Evolutionary conservation across 1,140 invertebrate genomes (phyloP).

Genomic region (Diorhabda sublineata): DNA sequence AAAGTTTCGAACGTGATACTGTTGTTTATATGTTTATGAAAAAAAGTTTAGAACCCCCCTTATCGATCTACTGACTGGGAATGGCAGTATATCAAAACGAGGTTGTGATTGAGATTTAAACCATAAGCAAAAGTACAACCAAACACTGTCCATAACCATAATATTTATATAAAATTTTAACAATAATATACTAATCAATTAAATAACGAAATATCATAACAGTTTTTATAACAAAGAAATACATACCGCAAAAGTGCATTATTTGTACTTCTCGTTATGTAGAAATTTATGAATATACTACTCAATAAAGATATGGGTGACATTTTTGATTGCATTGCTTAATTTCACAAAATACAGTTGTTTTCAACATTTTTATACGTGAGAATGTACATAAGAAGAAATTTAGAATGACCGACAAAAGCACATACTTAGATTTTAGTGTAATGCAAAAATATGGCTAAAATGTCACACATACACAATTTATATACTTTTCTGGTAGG

Average conservation of each 20-base stretch:
- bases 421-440: slow-evolving; percentile 27
- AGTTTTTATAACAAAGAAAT: slow-evolving; percentile 30
- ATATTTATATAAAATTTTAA: slow-evolving; percentile 46
- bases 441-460: slow-evolving; percentile 32
- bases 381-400: slow-evolving; percentile 12
- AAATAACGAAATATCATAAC: slow-evolving; percentile 34
- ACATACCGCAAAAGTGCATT: slow-evolving; percentile 13
- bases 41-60: slow-evolving; percentile 3
- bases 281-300: slow-evolving; percentile 21
- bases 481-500: slow-evolving; percentile 42
- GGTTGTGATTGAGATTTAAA: slow-evolving; percentile 14
- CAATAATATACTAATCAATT: slow-evolving; percentile 41
- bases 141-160: slow-evolving; percentile 36
- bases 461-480: slow-evolving; percentile 47
- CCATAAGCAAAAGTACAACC: slow-evolving; percentile 10
- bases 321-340: slow-evolving; percentile 32
- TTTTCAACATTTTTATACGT: neutral
- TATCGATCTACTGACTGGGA: slow-evolving; percentile 30
- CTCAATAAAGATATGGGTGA: slow-evolving; percentile 37
- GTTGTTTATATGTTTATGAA: too few species aligned
- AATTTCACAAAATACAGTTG: slow-evolving; percentile 16
- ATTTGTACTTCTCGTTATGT: slow-evolving; percentile 19
- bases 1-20: too few species aligned
- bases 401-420: slow-evolving; percentile 12
- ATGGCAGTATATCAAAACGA: slow-evolving; percentile 26